Evolutionary conservation across 2,113 vertebrate species (phyloP), one percentile per base, ranked within the genome.

Genomic region (Cyphomyrus plagiostoma): DNA sequence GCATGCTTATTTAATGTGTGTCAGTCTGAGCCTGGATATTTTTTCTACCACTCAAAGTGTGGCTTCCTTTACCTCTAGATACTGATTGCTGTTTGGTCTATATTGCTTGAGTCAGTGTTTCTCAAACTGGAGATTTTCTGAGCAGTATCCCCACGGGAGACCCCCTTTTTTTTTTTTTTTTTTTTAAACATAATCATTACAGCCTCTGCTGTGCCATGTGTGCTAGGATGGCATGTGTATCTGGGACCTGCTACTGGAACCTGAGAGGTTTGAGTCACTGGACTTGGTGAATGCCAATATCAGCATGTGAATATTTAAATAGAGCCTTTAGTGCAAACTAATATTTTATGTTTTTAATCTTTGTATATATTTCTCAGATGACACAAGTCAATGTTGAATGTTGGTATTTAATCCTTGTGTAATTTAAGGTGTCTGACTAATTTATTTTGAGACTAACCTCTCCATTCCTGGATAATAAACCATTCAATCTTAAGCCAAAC

Each of bases 401-500:
- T 92, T 86, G 45, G 19, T 93, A 92, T 90, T 90, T 84, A 58
- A 86, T 89, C 89, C 21, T 45, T 91, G 82, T 89, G 45, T 90
- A 87, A 91, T 80, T 89, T 91, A 86, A 92, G 62, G 74, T 82
- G 90, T 1, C 49, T 45, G 26, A 70, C 35, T 91, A 92, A 91
- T 21, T 93, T 92, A 92, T 93, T 90, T 30, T 89, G 11, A n/a
- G 9, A 42, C 56, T 48, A 80, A 80, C 35, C 74, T 19, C 35
- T 53, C 86, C 83, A 88, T 82, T 15, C 85, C 86, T 2, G 74
- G 49, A 89, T 77, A 93, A 93, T 93, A 93, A 93, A 90, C 91
- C 49, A 87, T 88, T 66, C 70, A n/a, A 90, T 90, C 84, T 53
- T 89, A 89, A 39, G 26, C 45, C 48, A 52, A 23, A 42, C 3